phyloP scores from a whole-genome alignment of 2,888 invertebrate species.

The Melitaea athalia region DNA sequence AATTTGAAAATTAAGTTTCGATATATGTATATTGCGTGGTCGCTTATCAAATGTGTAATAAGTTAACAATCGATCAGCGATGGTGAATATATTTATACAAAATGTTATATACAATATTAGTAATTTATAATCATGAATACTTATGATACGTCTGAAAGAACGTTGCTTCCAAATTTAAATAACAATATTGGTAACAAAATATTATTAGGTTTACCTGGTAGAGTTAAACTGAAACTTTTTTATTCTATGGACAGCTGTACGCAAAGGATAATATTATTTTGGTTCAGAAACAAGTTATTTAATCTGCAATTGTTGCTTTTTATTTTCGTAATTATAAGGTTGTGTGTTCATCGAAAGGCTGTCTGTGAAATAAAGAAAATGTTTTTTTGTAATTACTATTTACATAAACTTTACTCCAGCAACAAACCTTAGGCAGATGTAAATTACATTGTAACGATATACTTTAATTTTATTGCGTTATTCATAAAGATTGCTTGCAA shows the following conservation, averaged over 20 bases:
- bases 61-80: conserved; percentile 70
- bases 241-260: conserved; percentile 27
- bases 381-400: conserved; percentile 24
- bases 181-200: conserved; percentile 57
- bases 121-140: conserved; percentile 66
- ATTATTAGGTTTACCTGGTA: conserved; percentile 50
- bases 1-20: not conserved
- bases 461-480: conserved; percentile 40
- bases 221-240: conserved; percentile 25
- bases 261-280: conserved; percentile 15
- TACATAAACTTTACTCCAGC: conserved; percentile 23
- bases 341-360: conserved; percentile 58
- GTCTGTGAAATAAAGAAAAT: conserved; percentile 26
- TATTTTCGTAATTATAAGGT: conserved; percentile 44
- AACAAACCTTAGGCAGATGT: conserved; percentile 1
- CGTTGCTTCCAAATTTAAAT: conserved; percentile 74
- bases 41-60: conserved; percentile 53
- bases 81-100: conserved; percentile 73
- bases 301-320: conserved; percentile 14
- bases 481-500: conserved; percentile 12
- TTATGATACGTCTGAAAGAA: conserved; percentile 73
- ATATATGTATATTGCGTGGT: not conserved
- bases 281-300: conserved; percentile 6
- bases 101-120: conserved; percentile 76
- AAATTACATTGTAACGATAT: conserved; percentile 17